Evolutionary conservation across 2,113 vertebrate genomes (phyloP), one percentile per base, ranked within the genome.

Genomic region (Halichoeres trimaculatus): DNA sequence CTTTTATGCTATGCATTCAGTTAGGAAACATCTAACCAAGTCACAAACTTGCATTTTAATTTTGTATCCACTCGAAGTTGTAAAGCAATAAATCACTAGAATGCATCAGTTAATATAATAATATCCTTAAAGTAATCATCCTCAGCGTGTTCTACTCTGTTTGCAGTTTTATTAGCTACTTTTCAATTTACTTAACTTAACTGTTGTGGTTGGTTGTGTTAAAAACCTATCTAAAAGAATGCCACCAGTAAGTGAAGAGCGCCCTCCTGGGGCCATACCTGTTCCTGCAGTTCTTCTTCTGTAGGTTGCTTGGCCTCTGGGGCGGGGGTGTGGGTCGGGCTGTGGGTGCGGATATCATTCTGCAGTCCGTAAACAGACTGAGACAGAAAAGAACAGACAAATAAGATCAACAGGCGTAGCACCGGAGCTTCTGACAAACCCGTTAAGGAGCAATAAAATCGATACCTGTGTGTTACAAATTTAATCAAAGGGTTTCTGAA

Each of bases 321-420:
- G 61, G 92, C 93, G 11, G 97, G 96, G 11, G 94, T 95, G 93
- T 98, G 96, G 62, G 97, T 97, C 10, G 97, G 96, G 84, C 97
- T 97, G 91, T 98, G 96, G 87, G 96, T 96, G 84, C 96, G 95
- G 81, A 98, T 95, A 52, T 98, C 96, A 1, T 98, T 98, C 94
- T 99, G 97, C 91, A 98, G 94, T 86, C 97, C 97, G 70, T 97
- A 99, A 86, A 99, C 97, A 83, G 96, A 98, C 97, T 98, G 54
- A 34, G 1, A 65, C 9, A 10, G 52, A 10, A 80, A 51, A 57
- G 43, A 50, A 72, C 1, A 17, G 3, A 13, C 17, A 23, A 16
- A 48, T 11, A 35, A 34, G 50, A 56, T 57, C 11, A 73, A 17
- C 38, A 20, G 13, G 0, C 38, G n/a, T 12, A 43, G 51, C 11